Evolutionary conservation across 1,140 invertebrate genomes (phyloP), one percentile per base, ranked within the genome.

Genomic region (Notospermus geniculatus): DNA sequence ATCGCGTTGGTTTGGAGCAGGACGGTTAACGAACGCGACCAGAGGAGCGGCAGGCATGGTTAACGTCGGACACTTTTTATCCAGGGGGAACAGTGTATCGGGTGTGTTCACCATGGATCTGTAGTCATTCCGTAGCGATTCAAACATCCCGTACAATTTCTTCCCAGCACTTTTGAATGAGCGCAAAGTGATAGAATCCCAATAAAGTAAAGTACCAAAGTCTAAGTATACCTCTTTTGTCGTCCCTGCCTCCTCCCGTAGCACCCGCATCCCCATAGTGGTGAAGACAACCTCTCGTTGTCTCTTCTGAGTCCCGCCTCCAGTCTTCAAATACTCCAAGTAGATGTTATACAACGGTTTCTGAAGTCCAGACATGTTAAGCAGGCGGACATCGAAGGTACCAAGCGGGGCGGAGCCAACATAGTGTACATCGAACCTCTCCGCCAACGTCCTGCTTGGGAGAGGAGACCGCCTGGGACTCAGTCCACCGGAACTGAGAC

Each of bases 71-170:
- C n/a, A 27, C 46, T 27, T 50, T 19, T 50, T 27, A 23, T 50
- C 25, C n/a, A 50, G 4, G 4, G 46, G 46, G n/a, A 50, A 50
- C n/a, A 50, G n/a, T 7, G 19, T 50, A 23, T 50, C 25, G 9
- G 46, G 46, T 50, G 4, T 50, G n/a, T 50, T 27, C 4, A 27
- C 25, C 25, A 23, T 19, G 5, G 25, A 19, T 19, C n/a, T 27
- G 9, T 50, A 27, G 25, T 27, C 25, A 19, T 9, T 19, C n/a
- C n/a, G n/a, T 4, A 50, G 25, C n/a, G 46, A 50, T 27, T 50
- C 46, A 27, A 50, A 50, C 46, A 50, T 50, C 46, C 46, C 46
- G 46, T 50, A 50, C 46, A 50, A 7, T 50, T 50, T 50, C n/a
- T 27, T 50, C 4, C 46, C 46, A 27, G 46, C 46, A 27, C 46